A percentile compares a stretch with the other conserved stretches of the same genome.
Evolutionary conservation across 1,140 invertebrate genomes (phyloP).

Genomic region (Leptopilina clavipes): DNA sequence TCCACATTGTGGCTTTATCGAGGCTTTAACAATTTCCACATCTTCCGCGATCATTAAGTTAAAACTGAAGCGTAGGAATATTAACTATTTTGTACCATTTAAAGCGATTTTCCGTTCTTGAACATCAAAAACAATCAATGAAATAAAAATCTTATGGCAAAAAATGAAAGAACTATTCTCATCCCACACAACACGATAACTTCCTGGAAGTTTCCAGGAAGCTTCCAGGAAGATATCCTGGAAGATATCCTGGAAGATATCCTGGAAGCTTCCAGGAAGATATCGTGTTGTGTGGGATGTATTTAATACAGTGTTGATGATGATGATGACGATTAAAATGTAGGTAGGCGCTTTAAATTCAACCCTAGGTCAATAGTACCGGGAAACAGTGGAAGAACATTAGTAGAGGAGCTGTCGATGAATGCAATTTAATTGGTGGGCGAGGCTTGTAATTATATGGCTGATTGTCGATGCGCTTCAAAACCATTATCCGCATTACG

Average conservation of each 20-base stretch:
- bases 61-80: neutral
- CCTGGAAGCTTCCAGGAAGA: too few species aligned
- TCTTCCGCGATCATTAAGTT: conserved; percentile 11
- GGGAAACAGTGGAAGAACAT: conserved; percentile 11
- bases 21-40: conserved; percentile 14
- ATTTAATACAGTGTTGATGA: too few species aligned
- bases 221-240: too few species aligned
- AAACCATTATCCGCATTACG: conserved; percentile 57
- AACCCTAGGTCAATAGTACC: neutral
- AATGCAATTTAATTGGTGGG: conserved; percentile 61
- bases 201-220: too few species aligned
- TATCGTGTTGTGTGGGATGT: too few species aligned
- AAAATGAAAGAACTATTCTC: too few species aligned
- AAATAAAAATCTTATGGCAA: too few species aligned
- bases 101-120: neutral
- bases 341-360: neutral
- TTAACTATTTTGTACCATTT: neutral
- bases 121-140: neutral
- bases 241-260: too few species aligned
- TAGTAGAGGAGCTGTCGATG: conserved; percentile 42
- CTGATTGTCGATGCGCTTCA: conserved; percentile 59
- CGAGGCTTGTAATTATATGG: conserved; percentile 60
- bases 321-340: neutral
- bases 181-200: too few species aligned
- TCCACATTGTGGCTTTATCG: conserved; percentile 24